These are phyloP conservation scores for Diachasmimorpha longicaudata DNA, from an alignment of 1,140 invertebrate species.

Conservation along the genomic window DNA sequence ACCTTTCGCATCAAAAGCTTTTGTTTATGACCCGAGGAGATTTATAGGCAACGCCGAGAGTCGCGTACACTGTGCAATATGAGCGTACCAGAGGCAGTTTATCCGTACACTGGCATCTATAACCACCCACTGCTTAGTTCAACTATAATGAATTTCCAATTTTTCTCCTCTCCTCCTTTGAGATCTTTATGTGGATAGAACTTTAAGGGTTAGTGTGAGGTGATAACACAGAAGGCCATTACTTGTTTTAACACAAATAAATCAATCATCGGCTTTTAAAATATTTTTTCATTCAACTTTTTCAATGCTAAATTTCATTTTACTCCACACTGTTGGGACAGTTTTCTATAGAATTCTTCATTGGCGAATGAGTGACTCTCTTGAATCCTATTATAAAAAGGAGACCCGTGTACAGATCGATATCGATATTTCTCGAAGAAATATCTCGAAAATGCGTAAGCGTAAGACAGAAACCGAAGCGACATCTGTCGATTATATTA, in stretches of 20 bases:
- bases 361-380: too few species aligned
- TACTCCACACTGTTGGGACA: too few species aligned
- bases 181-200: background rate
- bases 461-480: too few species aligned
- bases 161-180: background rate
- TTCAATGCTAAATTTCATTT: too few species aligned
- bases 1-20: slow-evolving; percentile 58
- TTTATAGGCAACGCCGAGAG: slow-evolving; percentile 48
- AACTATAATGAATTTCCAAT: background rate
- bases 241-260: background rate
- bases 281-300: too few species aligned
- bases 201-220: background rate
- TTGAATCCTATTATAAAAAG: too few species aligned
- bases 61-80: slow-evolving; percentile 1
- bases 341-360: too few species aligned
- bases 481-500: too few species aligned
- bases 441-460: too few species aligned
- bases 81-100: slow-evolving; percentile 7
- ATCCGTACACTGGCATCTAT: slow-evolving; percentile 5
- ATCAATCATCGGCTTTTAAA: too few species aligned
- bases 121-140: background rate
- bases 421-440: too few species aligned
- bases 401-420: too few species aligned
- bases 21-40: slow-evolving; percentile 59
- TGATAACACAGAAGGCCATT: background rate